These are phyloP conservation scores for Platalea minor DNA, from an alignment of 2,797 vertebrate species.

Conservation along the genomic window DNA sequence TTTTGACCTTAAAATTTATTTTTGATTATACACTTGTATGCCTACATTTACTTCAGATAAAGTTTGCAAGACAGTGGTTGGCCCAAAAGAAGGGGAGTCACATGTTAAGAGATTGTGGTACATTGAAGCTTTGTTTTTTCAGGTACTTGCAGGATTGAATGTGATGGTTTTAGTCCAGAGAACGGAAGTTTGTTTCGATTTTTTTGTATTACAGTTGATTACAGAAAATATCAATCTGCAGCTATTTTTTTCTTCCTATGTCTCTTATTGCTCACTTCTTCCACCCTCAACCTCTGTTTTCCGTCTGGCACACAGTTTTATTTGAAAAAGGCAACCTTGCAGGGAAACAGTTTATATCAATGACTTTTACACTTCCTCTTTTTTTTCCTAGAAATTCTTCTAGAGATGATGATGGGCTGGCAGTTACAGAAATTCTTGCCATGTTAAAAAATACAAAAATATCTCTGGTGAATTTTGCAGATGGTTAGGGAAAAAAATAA, in stretches of 20 bases:
- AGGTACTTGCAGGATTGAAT: not conserved
- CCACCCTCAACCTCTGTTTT: not conserved
- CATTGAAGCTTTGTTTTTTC: not conserved
- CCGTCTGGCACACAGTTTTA: not conserved
- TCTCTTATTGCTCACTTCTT: not conserved
- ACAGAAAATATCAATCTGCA: not conserved
- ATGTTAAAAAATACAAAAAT: not conserved
- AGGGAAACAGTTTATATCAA: not conserved
- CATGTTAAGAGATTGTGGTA: not conserved
- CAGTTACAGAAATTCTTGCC: not conserved
- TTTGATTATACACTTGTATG: not conserved
- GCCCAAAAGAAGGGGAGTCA: not conserved
- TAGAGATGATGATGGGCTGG: not conserved
- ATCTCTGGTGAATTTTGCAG: not conserved
- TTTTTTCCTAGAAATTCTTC: not conserved
- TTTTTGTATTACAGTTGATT: not conserved
- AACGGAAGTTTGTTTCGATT: not conserved
- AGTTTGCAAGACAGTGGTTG: not conserved
- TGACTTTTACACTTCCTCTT: not conserved
- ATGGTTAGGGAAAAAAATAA: not conserved
- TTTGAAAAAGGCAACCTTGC: not conserved
- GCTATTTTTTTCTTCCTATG: not conserved
- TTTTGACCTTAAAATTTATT: not conserved
- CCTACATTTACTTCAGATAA: not conserved
- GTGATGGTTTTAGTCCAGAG: not conserved